Base-by-base conservation (phyloP, 2,888 invertebrate genomes). In the Sphecodes monilicornis region DNA sequence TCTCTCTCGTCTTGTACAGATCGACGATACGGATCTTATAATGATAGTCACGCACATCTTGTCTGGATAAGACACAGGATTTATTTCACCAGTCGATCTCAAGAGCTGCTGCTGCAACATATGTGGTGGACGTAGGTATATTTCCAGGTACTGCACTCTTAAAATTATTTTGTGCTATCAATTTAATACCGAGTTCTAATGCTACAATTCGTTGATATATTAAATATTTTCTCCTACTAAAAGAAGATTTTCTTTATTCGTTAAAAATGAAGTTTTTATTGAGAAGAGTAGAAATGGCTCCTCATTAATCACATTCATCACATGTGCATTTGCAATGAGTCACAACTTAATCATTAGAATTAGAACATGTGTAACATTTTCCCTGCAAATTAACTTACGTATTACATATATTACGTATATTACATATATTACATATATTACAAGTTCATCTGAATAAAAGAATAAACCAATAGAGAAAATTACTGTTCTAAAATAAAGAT, bases 11-110 rank as follows among this genome's bases (percentile, higher is more conserved):
- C 82, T 82, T 85, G 77, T 69, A 29, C 57, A 76, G 43, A 79
- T 80, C 78, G 41, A 60, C 82, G 85, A 86, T 82, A 86, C 69
- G 60, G 66, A 85, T 86, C 85, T 82, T 32, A 18, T n/a, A 69
- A 66, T 32, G 82, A 82, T 82, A 71, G 85, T 85, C 85, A 86
- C 86, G 86, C 85, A 85, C 82, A 72, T 80, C 86, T 81, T 60
- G 79, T 50, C 69, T 41, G 73, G 64, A 54, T 69, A 78, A 71
- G 75, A 66, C 75, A 32, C 16, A 68, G 16, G 78, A 78, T 84
- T 82, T 82, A 83, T 83, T 68, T 76, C 57, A 32, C 43, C 29
- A 4, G 26, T 26, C 66, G 41, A 43, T 82, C 66, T n/a, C 76
- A 69, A 75, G 29, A 32, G 60, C 10, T 50, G 46, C 60, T 41